phyloP scores from a whole-genome alignment of 30 jellyfish, hydroid and myxozoan species.

The Turritopsis dohrnii region DNA sequence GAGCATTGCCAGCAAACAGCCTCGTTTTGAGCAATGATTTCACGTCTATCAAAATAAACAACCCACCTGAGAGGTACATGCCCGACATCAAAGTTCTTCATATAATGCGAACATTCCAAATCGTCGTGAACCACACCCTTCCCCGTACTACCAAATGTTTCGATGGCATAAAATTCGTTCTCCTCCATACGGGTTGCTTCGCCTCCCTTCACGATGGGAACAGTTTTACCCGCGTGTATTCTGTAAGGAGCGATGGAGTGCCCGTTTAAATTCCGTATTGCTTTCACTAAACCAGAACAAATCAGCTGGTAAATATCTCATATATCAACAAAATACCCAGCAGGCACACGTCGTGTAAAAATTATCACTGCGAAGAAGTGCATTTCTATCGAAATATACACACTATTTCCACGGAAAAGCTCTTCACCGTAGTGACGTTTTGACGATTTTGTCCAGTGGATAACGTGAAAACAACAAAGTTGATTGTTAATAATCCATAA shows the following conservation, averaged over 20 bases:
- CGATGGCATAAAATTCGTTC: constrained; percentile 95
- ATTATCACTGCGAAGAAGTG: no score
- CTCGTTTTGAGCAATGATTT: no score
- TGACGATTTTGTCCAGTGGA: no score
- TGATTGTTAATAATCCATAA: no score
- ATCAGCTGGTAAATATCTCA: no score
- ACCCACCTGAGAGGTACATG: constrained; percentile 90
- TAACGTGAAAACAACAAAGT: constrained; percentile 8
- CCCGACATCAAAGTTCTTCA: constrained; percentile 91
- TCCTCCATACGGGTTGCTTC: constrained; percentile 98
- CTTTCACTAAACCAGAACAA: constrained; percentile 49
- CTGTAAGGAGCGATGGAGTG: constrained; percentile 93
- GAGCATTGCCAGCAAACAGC: no score
- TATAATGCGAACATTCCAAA: constrained; percentile 95
- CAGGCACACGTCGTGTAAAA: no score
- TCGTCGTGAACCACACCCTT: constrained; percentile 98
- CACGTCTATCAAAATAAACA: no score
- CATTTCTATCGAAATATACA: no score
- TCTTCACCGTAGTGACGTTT: no score
- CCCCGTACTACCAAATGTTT: constrained; percentile 99
- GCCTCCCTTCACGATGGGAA: constrained; percentile 98
- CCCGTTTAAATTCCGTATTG: constrained; percentile 92
- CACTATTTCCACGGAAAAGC: no score
- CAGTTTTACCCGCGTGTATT: constrained; percentile 98
- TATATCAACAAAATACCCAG: no score